Conservation (phyloP, 2,888 invertebrate species). For the Nudaria mundana region DNA sequence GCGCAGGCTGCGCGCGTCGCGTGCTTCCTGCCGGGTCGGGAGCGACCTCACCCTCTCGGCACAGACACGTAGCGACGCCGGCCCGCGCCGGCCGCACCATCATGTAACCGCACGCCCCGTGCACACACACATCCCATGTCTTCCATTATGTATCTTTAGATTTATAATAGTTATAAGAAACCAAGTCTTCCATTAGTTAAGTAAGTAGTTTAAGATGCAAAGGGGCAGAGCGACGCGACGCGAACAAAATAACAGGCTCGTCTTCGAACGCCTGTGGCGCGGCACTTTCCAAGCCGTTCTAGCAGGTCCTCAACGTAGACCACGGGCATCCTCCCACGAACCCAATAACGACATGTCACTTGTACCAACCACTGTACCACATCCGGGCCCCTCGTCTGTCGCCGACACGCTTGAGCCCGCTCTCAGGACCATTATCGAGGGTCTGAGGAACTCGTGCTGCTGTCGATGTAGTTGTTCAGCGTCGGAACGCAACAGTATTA, state of each 20-base stretch:
- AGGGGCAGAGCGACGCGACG: slow-evolving; percentile 72
- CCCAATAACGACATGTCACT: slow-evolving; percentile 45
- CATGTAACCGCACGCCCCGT: slow-evolving; percentile 60
- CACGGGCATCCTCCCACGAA: slow-evolving; percentile 64
- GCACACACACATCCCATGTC: slow-evolving; percentile 51
- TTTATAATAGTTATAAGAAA: slow-evolving; percentile 59
- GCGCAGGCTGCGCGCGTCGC: slow-evolving; percentile 62
- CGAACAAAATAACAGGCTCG: slow-evolving; percentile 81
- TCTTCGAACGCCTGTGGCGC: slow-evolving; percentile 88
- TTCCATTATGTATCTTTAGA: slow-evolving; percentile 60
- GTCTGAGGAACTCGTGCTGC: slow-evolving; percentile 65
- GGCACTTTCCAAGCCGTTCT: slow-evolving; percentile 82
- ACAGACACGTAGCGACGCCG: slow-evolving; percentile 66
- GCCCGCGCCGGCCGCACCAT: slow-evolving; percentile 72
- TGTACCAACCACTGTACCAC: slow-evolving; percentile 36
- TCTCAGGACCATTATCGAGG: slow-evolving; percentile 62
- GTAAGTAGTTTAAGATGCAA: slow-evolving; percentile 70
- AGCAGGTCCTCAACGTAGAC: slow-evolving; percentile 61
- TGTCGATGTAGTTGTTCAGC: slow-evolving; percentile 70
- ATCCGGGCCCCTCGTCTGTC: slow-evolving; percentile 46
- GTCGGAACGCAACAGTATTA: slow-evolving; percentile 53
- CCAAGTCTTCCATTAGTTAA: slow-evolving; percentile 77
- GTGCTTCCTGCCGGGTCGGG: slow-evolving; percentile 58
- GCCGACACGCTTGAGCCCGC: slow-evolving; percentile 73
- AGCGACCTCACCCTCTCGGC: slow-evolving; percentile 53